Conservation (phyloP, 2,888 invertebrate species). For the Blastobasis lacticolella region DNA sequence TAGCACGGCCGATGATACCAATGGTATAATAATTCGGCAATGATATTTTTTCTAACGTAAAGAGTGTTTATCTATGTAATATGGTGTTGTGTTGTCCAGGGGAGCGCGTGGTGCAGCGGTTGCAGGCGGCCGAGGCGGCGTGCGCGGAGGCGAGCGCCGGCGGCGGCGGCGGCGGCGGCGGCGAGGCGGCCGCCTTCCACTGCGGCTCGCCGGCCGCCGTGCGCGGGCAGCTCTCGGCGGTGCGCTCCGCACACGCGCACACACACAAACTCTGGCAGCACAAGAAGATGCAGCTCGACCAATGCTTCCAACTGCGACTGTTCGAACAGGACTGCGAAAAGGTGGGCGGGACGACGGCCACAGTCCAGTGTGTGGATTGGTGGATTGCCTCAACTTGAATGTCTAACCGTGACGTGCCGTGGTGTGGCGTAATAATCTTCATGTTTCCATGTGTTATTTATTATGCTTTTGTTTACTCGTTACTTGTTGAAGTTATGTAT, state of each 20-base stretch:
- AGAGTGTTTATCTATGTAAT: too few species aligned
- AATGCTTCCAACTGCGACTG: conserved; percentile 94
- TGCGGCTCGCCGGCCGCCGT: conserved; percentile 82
- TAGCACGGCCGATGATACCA: not conserved
- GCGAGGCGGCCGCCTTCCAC: conserved; percentile 81
- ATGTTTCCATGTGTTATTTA: not conserved
- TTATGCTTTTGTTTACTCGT: too few species aligned
- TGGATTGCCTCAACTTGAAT: not conserved
- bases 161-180: conserved; percentile 68
- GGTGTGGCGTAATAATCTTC: not conserved
- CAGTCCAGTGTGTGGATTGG: not conserved
- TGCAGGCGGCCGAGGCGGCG: conserved; percentile 67
- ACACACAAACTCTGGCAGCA: conserved; percentile 95
- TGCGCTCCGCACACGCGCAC: conserved; percentile 92
- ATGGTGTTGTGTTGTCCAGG: conserved; percentile 51
- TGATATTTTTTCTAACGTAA: too few species aligned
- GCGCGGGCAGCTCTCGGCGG: conserved; percentile 87
- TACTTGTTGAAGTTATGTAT: too few species aligned
- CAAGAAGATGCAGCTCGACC: conserved; percentile 94
- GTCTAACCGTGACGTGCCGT: not conserved
- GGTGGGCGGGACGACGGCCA: conserved; percentile 53
- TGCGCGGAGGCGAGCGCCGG: conserved; percentile 77
- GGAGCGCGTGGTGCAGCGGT: conserved; percentile 79
- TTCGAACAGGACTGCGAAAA: conserved; percentile 99
- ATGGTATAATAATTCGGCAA: too few species aligned